phyloP scores from a whole-genome alignment of 2,888 invertebrate species.

The Toxonevra muliebris region DNA sequence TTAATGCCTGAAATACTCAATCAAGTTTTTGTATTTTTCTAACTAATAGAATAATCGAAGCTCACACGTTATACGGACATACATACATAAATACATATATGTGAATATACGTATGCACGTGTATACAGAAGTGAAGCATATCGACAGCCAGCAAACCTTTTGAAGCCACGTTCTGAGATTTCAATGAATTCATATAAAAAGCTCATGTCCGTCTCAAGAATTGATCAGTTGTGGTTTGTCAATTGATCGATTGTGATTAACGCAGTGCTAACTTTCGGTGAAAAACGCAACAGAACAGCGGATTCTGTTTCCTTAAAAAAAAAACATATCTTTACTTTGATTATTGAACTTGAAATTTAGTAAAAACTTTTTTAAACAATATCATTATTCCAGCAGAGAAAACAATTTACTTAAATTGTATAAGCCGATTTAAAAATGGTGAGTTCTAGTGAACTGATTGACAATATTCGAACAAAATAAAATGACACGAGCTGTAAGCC shows the following conservation, averaged over 20 bases:
- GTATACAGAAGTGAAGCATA: background rate
- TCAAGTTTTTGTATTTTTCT: conserved; percentile 7
- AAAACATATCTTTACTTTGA: background rate
- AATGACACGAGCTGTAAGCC: background rate
- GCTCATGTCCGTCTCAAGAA: conserved; percentile 16
- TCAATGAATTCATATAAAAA: conserved; percentile 27
- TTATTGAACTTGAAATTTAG: conserved; percentile 1
- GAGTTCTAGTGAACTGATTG: conserved; percentile 25
- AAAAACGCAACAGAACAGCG: conserved; percentile 14
- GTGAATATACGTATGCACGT: background rate
- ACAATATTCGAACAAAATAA: too few species aligned
- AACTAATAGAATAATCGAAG: too few species aligned
- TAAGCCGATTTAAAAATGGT: conserved; percentile 26
- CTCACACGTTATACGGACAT: background rate
- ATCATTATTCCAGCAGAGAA: too few species aligned
- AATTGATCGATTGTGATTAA: conserved; percentile 7
- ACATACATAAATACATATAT: background rate
- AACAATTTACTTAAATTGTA: background rate
- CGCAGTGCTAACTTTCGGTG: background rate
- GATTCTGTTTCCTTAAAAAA: conserved; percentile 13
- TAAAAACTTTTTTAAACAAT: background rate
- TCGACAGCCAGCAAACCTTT: too few species aligned
- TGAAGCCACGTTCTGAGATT: too few species aligned
- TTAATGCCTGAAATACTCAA: conserved; percentile 16
- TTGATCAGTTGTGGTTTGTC: conserved; percentile 30